Evolutionary conservation across 2,888 invertebrate genomes (phyloP).

Genomic region (Cremastobaeus sp.): DNA sequence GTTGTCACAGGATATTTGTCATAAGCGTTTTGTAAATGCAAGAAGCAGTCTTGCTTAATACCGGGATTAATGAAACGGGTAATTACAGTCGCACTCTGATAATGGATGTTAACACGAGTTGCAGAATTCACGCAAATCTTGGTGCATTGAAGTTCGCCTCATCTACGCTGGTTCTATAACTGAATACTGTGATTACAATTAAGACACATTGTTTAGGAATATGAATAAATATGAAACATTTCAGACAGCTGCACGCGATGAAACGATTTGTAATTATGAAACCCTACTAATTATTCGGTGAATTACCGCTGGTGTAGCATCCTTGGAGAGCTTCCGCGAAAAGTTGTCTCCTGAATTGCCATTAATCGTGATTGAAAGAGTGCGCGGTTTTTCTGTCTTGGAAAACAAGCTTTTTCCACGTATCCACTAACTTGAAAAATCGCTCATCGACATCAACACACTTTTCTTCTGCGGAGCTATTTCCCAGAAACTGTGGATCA

Average conservation of each 20-base stretch:
- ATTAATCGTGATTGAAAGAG: too few relatives aligned
- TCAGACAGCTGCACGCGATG: background rate
- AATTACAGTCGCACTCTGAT: conserved; percentile 28
- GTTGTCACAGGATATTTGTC: conserved; percentile 20
- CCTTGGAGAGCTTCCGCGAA: too few relatives aligned
- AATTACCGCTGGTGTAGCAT: too few relatives aligned
- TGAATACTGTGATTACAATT: conserved; percentile 39
- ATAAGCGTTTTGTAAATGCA: conserved; percentile 6
- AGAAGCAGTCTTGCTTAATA: background rate
- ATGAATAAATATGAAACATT: conserved; percentile 14
- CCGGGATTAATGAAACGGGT: conserved; percentile 32
- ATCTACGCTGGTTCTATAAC: conserved; percentile 26
- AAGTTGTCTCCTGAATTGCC: too few relatives aligned
- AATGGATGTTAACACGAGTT: conserved; percentile 36
- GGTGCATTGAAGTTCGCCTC: conserved; percentile 25
- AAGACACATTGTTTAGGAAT: conserved; percentile 27
- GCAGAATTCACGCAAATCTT: conserved; percentile 29
- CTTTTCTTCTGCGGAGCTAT: too few relatives aligned
- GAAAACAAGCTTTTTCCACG: too few relatives aligned
- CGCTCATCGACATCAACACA: too few relatives aligned
- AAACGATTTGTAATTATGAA: background rate
- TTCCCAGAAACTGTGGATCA: conserved; percentile 8
- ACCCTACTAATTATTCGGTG: too few relatives aligned
- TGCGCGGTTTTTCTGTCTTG: too few relatives aligned
- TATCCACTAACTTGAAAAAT: too few relatives aligned